Percentiles rank a stretch among this genome's conserved stretches.
These are phyloP conservation scores for Acridotheres tristis DNA, from an alignment of 2,797 vertebrate species.

Conservation along the genomic window DNA sequence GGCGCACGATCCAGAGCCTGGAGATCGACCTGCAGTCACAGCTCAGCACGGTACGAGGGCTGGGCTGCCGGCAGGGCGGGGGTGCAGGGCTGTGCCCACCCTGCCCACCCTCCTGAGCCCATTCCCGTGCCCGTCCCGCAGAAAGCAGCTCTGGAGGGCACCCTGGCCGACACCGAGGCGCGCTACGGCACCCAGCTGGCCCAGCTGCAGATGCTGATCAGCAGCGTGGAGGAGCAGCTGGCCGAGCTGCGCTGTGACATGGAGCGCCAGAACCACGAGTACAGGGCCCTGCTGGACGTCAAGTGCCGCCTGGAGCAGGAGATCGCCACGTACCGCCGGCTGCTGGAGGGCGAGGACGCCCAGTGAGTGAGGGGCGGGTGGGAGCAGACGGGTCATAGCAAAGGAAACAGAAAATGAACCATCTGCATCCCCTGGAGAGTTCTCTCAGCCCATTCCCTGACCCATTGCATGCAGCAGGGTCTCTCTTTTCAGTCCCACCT, in stretches of 20 bases:
- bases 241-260: slow-evolving; percentile 77
- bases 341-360: neutral
- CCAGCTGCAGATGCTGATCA: slow-evolving; percentile 77
- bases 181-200: slow-evolving; percentile 86
- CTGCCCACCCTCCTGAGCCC: neutral
- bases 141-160: slow-evolving; percentile 89
- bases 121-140: neutral
- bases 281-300: slow-evolving; percentile 84
- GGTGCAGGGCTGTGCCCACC: accelerated
- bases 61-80: accelerated
- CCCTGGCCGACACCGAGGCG: slow-evolving; percentile 84
- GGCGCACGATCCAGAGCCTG: slow-evolving; percentile 82
- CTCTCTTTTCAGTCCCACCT: neutral
- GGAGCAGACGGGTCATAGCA: accelerated
- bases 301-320: slow-evolving; percentile 90
- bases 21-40: slow-evolving; percentile 88
- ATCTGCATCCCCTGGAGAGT: neutral
- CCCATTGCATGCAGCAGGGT: accelerated
- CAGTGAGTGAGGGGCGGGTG: slow-evolving; percentile 22
- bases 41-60: slow-evolving; percentile 81
- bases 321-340: slow-evolving; percentile 71
- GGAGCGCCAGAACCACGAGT: slow-evolving; percentile 80
- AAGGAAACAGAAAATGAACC: neutral
- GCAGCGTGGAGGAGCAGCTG: slow-evolving; percentile 81
- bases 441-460: neutral